These are phyloP conservation scores for Caenorhabditis sp. DNA, from an alignment of 2,888 invertebrate genomes.

Conservation along the genomic window DNA sequence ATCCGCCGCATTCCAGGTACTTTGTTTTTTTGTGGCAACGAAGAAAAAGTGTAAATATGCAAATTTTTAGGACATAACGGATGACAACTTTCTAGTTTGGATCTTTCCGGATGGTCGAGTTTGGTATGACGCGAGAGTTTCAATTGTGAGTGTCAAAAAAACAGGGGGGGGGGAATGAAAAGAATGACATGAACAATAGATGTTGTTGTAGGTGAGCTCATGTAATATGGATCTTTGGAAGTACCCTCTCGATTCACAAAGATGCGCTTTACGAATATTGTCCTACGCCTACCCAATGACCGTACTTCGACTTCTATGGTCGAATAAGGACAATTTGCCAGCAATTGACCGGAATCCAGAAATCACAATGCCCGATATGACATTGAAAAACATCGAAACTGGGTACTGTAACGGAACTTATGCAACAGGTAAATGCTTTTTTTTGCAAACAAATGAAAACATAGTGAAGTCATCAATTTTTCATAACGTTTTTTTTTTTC, in stretches of 20 bases:
- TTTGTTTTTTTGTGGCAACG: conserved; percentile 6
- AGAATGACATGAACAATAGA: not conserved
- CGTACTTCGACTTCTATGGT: conserved; percentile 67
- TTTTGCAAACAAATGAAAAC: no score
- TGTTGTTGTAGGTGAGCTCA: conserved; percentile 48
- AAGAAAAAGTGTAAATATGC: conserved; percentile 16
- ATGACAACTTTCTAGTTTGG: conserved; percentile 69
- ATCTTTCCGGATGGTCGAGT: conserved; percentile 67
- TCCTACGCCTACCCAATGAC: conserved; percentile 71
- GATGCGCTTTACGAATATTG: conserved; percentile 74
- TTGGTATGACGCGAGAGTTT: conserved; percentile 65
- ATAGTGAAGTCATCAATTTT: no score
- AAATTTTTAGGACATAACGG: conserved; percentile 63
- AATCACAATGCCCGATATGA: conserved; percentile 70
- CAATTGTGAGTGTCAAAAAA: conserved; percentile 28
- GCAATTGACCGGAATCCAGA: conserved; percentile 67
- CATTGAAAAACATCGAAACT: conserved; percentile 56
- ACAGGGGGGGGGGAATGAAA: not conserved
- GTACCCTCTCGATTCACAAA: conserved; percentile 73
- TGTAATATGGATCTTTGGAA: conserved; percentile 62
- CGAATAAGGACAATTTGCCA: conserved; percentile 49
- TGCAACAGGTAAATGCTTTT: conserved; percentile 59
- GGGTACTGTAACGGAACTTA: conserved; percentile 69
- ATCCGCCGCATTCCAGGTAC: conserved; percentile 58
- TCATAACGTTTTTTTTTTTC: no score